Percentiles rank a stretch among this genome's conserved stretches.
Evolutionary conservation across 2,888 invertebrate species (phyloP).

Genomic region (Eulithis testata): DNA sequence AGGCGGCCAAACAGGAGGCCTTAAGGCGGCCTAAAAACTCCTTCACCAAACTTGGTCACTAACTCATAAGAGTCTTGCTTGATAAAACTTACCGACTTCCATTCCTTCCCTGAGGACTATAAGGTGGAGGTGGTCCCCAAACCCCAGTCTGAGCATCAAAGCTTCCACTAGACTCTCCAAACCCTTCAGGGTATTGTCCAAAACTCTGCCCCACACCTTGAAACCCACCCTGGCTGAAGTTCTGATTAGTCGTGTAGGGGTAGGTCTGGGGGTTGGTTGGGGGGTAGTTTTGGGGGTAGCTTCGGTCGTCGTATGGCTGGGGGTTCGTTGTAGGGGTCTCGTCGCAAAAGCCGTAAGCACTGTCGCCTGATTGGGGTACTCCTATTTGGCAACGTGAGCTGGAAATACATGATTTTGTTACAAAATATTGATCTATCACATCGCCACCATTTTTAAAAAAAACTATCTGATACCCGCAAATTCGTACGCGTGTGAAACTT

Average conservation of each 20-base stretch:
- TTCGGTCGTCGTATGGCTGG: slow-evolving; percentile 56
- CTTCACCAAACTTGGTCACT: no score
- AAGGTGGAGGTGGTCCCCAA: slow-evolving; percentile 96
- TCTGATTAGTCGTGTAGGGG: not conserved
- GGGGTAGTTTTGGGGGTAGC: slow-evolving; percentile 49
- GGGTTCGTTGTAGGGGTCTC: slow-evolving; percentile 54
- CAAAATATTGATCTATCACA: no score
- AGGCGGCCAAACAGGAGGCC: no score
- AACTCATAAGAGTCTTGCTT: no score
- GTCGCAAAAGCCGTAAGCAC: slow-evolving; percentile 91
- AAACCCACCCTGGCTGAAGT: slow-evolving; percentile 40
- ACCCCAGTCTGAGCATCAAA: slow-evolving; percentile 84
- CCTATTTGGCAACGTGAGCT: slow-evolving; percentile 86
- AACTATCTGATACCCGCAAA: no score
- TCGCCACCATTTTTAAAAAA: no score
- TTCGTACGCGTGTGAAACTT: no score
- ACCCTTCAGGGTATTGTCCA: slow-evolving; percentile 71
- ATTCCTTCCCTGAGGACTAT: slow-evolving; percentile 89
- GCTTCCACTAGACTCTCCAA: slow-evolving; percentile 84
- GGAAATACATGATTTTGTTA: not conserved
- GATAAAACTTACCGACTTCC: slow-evolving; percentile 60
- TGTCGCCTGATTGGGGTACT: slow-evolving; percentile 89
- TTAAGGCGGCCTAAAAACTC: no score
- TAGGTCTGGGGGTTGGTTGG: slow-evolving; percentile 7
- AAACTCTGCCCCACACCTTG: slow-evolving; percentile 37